A percentile compares a stretch with the other conserved stretches of the same genome.
Evolutionary conservation across 2,797 vertebrate species (phyloP).

Genomic region (Girardinus metallicus): DNA sequence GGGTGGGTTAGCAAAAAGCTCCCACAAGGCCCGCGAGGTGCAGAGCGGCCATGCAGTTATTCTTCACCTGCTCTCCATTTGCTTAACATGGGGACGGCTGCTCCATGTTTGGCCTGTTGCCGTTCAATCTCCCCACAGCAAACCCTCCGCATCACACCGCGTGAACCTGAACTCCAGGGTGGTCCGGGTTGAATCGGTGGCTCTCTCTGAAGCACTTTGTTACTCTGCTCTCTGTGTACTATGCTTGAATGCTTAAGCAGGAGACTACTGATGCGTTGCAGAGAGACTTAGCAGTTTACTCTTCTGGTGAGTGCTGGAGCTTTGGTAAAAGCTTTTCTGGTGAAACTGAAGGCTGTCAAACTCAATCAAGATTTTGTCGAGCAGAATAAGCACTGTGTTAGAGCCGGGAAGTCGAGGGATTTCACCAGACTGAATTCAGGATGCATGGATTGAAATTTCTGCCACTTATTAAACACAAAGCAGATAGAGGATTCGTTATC

Average conservation of each 20-base stretch:
- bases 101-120: constrained; percentile 41
- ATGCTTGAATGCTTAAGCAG: constrained; percentile 60
- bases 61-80: constrained; percentile 69
- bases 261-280: constrained; percentile 18
- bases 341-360: constrained; percentile 17
- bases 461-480: constrained; percentile 19
- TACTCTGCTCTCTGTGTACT: constrained; percentile 30
- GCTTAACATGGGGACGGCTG: constrained; percentile 68
- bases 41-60: constrained; percentile 61
- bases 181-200: constrained; percentile 45
- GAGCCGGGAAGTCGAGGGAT: not conserved
- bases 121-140: constrained; percentile 53
- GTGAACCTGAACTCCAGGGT: constrained; percentile 59
- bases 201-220: constrained; percentile 53
- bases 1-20: constrained; percentile 44
- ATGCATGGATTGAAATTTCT: constrained; percentile 11
- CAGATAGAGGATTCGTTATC: not conserved
- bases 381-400: constrained; percentile 4
- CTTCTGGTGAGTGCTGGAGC: not conserved
- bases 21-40: constrained; percentile 55
- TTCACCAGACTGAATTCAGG: constrained; percentile 8
- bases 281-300: constrained; percentile 21
- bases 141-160: constrained; percentile 28
- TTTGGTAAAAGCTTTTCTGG: constrained; percentile 13
- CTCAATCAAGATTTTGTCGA: constrained; percentile 8